Evolutionary conservation across 2,888 invertebrate genomes (phyloP).

Genomic region (Ophion slaviceki): DNA sequence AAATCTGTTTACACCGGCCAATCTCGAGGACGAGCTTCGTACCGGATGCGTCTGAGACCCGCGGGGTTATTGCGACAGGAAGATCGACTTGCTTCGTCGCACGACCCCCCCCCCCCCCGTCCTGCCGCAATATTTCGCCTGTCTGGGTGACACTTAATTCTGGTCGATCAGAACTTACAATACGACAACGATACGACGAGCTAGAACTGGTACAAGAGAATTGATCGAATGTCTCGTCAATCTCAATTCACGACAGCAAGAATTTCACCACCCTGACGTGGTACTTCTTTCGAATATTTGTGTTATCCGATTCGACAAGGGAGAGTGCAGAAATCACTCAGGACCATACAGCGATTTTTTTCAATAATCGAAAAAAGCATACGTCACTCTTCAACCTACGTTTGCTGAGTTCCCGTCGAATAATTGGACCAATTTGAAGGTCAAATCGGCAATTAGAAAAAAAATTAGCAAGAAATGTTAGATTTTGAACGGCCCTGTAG

Average conservation of each 20-base stretch:
- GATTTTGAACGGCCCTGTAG: slow-evolving; percentile 3
- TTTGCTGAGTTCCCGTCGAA: too few relatives aligned
- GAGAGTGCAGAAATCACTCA: too few relatives aligned
- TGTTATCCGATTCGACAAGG: too few relatives aligned
- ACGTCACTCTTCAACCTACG: too few relatives aligned
- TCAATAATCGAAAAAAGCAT: too few relatives aligned
- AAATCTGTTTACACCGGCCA: slow-evolving; percentile 68
- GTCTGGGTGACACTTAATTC: slow-evolving; percentile 41
- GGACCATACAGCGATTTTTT: too few relatives aligned
- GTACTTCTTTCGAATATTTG: too few relatives aligned
- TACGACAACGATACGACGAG: slow-evolving; percentile 27
- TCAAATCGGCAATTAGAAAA: too few relatives aligned
- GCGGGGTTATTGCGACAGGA: slow-evolving; percentile 50
- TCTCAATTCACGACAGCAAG: not conserved
- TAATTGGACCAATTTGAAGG: too few relatives aligned
- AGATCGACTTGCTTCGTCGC: slow-evolving; percentile 22
- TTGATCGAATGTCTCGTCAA: not conserved
- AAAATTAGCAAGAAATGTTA: not conserved
- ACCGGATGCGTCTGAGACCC: slow-evolving; percentile 40
- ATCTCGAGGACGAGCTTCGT: slow-evolving; percentile 47
- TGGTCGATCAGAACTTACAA: slow-evolving; percentile 16
- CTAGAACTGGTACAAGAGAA: not conserved
- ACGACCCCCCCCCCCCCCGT: not conserved
- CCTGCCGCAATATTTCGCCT: slow-evolving; percentile 11
- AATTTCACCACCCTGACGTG: not conserved